phyloP scores from a whole-genome alignment of 2,888 invertebrate species.

The Venustoraphidia nigricollis region DNA sequence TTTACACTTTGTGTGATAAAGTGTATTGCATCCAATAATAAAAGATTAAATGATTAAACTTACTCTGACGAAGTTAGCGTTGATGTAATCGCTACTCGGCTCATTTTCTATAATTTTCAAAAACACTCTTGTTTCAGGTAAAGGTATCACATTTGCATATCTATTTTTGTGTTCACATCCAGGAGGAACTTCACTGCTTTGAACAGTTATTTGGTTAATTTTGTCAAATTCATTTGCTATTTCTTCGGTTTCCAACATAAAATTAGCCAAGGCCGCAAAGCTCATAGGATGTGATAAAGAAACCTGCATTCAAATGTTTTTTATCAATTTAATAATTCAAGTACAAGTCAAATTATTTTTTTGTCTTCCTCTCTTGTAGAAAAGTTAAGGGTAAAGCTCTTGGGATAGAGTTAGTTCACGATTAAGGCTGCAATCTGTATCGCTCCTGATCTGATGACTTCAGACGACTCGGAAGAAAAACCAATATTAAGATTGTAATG shows the following conservation, averaged over 20 bases:
- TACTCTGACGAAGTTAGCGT: constrained; percentile 84
- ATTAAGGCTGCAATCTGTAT: no score
- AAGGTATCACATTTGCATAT: constrained; percentile 88
- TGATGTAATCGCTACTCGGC: constrained; percentile 77
- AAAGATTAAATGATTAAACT: constrained; percentile 22
- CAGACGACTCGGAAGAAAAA: no score
- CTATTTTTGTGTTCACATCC: constrained; percentile 85
- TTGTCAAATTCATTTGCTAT: constrained; percentile 69
- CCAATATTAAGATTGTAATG: no score
- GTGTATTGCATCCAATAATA: background rate
- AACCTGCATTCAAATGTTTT: constrained; percentile 23
- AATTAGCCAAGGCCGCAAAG: constrained; percentile 61
- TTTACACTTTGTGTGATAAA: background rate
- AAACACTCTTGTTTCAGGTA: constrained; percentile 78
- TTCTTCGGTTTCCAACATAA: constrained; percentile 50
- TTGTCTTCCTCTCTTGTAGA: no score
- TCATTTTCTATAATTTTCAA: constrained; percentile 56
- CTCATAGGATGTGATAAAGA: constrained; percentile 61
- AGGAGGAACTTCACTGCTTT: constrained; percentile 66
- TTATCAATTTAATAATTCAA: no score
- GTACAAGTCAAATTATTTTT: no score
- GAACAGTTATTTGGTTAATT: constrained; percentile 63
- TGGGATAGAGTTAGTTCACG: no score
- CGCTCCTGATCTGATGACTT: no score
- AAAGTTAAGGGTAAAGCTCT: no score